These are phyloP conservation scores for Rhorus exstirpatorius DNA, from an alignment of 2,888 invertebrate species.

Conservation along the genomic window DNA sequence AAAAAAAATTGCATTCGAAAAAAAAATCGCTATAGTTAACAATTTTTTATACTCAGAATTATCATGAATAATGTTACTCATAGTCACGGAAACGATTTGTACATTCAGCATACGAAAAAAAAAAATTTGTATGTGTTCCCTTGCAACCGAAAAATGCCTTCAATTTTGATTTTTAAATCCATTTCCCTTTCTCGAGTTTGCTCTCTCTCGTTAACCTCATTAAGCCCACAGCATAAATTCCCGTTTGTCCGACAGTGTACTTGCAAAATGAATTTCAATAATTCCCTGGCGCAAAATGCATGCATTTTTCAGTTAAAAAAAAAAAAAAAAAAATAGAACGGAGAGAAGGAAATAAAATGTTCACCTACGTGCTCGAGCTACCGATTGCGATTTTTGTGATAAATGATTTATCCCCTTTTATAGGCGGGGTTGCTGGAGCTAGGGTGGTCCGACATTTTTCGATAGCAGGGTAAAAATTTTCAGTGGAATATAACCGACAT, in stretches of 20 bases:
- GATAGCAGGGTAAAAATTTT: conserved; percentile 52
- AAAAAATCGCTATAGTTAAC: no score
- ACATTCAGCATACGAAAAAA: no score
- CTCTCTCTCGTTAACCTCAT: conserved; percentile 10
- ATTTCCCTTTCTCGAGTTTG: not conserved
- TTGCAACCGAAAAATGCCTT: no score
- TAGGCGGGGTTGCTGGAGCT: conserved; percentile 32
- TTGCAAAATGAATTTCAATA: conserved; percentile 40
- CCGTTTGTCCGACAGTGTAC: conserved; percentile 9
- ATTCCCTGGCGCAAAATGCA: conserved; percentile 37
- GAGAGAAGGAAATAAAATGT: conserved; percentile 24
- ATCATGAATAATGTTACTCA: no score
- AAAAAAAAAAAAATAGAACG: conserved; percentile 48
- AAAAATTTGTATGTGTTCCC: no score
- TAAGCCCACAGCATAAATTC: not conserved
- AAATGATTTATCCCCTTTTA: conserved; percentile 66
- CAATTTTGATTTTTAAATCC: no score
- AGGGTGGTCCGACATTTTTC: conserved; percentile 53
- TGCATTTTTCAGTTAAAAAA: conserved; percentile 40
- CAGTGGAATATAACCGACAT: conserved; percentile 28
- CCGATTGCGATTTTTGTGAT: conserved; percentile 61
- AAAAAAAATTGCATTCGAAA: no score
- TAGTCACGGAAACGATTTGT: no score
- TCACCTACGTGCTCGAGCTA: conserved; percentile 41
- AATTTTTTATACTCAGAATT: no score